phyloP scores from a whole-genome alignment of 2,888 invertebrate species.

The Euzetes globulus region DNA sequence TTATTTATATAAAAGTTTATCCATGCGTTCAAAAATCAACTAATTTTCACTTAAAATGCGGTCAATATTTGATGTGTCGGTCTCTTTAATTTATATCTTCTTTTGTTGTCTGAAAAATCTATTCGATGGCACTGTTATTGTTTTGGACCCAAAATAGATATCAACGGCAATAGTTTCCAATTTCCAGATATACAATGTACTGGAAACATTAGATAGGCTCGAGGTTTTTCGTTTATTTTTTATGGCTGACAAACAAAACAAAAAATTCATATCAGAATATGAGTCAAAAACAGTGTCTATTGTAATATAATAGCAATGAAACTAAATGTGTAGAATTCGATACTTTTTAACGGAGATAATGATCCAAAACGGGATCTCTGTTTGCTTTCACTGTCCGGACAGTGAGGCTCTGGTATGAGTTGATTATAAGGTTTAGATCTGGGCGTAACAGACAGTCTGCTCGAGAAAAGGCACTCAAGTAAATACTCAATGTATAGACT shows the following conservation, averaged over 20 bases:
- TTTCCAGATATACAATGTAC: too few species aligned
- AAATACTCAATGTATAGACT: too few species aligned
- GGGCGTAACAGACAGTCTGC: not conserved
- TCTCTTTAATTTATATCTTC: not conserved
- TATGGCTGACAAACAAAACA: not conserved
- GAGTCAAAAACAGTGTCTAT: not conserved
- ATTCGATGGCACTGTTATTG: not conserved
- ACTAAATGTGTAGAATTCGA: not conserved
- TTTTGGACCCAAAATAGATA: not conserved
- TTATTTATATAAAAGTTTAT: not conserved
- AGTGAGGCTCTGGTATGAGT: not conserved
- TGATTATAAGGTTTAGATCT: not conserved
- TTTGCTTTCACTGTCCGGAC: not conserved
- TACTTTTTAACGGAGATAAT: not conserved
- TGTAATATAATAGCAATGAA: not conserved
- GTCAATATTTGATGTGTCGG: slow-evolving; percentile 1
- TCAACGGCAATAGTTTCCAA: too few species aligned
- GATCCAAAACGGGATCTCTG: not conserved
- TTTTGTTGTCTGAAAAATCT: not conserved
- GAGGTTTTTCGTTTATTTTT: not conserved
- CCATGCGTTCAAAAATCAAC: not conserved
- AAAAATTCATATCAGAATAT: not conserved
- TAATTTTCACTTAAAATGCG: not conserved
- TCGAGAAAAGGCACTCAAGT: too few species aligned
- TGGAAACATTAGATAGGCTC: too few species aligned